A percentile compares a stretch with the other conserved stretches of the same genome.
phyloP scores from a whole-genome alignment of 1,140 invertebrate genomes.

The Plectus sambesii region DNA sequence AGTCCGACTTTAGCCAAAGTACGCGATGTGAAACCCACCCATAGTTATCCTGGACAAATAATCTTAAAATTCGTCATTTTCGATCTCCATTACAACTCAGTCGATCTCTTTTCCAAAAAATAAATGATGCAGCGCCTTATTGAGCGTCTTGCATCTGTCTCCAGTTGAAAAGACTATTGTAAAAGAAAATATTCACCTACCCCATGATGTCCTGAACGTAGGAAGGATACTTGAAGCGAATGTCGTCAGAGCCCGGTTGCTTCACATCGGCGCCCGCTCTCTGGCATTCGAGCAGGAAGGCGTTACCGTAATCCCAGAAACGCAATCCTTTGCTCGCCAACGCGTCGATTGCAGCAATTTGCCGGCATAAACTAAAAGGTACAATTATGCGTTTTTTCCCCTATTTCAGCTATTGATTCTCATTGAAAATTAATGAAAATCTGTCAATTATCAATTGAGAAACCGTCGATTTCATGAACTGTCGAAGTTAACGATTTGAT shows the following conservation, averaged over 20 bases:
- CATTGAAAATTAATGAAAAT: slow-evolving; percentile 4
- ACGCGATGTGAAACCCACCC: too few relatives aligned
- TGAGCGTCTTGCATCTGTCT: slow-evolving; percentile 12
- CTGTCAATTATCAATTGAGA: too few relatives aligned
- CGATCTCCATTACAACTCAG: too few relatives aligned
- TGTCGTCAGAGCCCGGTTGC: slow-evolving; percentile 44
- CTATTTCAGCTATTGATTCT: slow-evolving; percentile 1
- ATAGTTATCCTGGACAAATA: too few relatives aligned
- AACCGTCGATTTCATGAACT: too few relatives aligned
- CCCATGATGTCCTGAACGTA: slow-evolving; percentile 65
- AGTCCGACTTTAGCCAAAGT: too few relatives aligned
- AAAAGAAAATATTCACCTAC: too few relatives aligned
- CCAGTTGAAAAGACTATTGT: slow-evolving; percentile 1
- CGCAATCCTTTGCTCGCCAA: slow-evolving; percentile 53
- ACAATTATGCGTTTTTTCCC: slow-evolving; percentile 11
- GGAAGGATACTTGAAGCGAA: slow-evolving; percentile 57
- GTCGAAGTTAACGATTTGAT: too few relatives aligned
- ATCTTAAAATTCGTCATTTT: too few relatives aligned
- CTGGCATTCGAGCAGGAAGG: slow-evolving; percentile 58
- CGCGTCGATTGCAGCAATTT: slow-evolving; percentile 56
- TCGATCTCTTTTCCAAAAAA: too few relatives aligned
- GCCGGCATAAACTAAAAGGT: slow-evolving; percentile 52
- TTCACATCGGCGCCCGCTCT: slow-evolving; percentile 52
- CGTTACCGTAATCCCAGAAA: slow-evolving; percentile 64
- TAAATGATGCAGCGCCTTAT: background rate